Evolutionary conservation across 1,140 invertebrate genomes (phyloP), one percentile per base, ranked within the genome.

Genomic region (Oedothorax gibbosus): DNA sequence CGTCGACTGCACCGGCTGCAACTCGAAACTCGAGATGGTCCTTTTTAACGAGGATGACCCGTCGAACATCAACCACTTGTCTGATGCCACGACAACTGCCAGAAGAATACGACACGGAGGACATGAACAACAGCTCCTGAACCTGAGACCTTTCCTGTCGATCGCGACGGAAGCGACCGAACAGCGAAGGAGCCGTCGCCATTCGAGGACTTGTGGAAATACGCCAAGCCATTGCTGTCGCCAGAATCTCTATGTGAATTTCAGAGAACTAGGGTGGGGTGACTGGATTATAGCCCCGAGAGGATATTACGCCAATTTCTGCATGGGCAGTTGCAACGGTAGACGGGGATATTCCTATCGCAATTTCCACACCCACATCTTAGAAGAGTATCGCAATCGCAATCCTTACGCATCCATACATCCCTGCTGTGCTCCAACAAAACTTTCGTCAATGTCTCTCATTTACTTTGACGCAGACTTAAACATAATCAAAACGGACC

Each of bases 221-320:
- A 73, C 93, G 72, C 89, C 93, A 86, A 95, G 94, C 84, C 94
- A 95, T 89, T 98, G 97, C 90, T 98, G 96, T 90, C 96, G 97
- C 88, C 94, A 97, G 89, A 93, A 94, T 35, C 96, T 97, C 90
- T 96, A 95, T 91, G 95, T 98, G 65, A 96, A 93, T 89, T 98
- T 98, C 91, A 94, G 94, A 86, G 93, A 95, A 79, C 92, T 98
- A 15, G 96, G 96, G 79, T 98, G 96, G 96, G 96, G 97, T 89
- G 96, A 97, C 91, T 97, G 96, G 95, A 96, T 98, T 88, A 97
- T 98, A 86, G 96, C 95, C 57, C 96, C 96, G 7, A 89, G 89
- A 76, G 93, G 93, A 65, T 97, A 98, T 91, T 95, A 95, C 90
- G 96, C 96, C n/a, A 97, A 97, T 90, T 98, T 97, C 90, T 98